phyloP scores from a whole-genome alignment of 2,797 vertebrate genomes.

The Gallinago stenura region DNA sequence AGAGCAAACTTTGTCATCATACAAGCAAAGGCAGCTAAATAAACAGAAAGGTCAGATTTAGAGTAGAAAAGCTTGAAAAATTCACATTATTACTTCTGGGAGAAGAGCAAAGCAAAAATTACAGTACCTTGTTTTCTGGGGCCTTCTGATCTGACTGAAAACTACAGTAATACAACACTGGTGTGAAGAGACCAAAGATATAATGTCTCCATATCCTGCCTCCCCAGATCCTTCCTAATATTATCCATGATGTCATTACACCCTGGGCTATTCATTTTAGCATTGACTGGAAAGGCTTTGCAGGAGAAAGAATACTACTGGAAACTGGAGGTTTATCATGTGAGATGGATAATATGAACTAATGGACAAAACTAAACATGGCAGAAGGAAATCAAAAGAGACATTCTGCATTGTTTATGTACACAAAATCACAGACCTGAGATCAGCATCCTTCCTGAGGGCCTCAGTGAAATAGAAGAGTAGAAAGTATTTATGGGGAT shows the following conservation, averaged over 20 bases:
- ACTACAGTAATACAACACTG: not conserved
- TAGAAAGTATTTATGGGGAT: not conserved
- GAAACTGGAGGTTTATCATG: not conserved
- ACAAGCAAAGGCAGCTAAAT: slow-evolving; percentile 26
- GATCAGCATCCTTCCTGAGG: not conserved
- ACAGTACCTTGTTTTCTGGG: not conserved
- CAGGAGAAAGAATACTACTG: not conserved
- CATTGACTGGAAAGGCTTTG: not conserved
- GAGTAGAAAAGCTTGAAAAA: not conserved
- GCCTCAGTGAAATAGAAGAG: not conserved
- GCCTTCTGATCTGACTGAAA: not conserved
- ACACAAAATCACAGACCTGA: not conserved
- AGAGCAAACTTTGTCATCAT: not conserved
- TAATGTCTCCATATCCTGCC: not conserved
- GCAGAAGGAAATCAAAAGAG: not conserved
- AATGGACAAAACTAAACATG: not conserved
- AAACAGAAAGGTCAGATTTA: not conserved
- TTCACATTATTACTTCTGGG: not conserved
- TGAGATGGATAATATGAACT: not conserved
- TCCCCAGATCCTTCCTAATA: not conserved
- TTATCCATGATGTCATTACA: not conserved
- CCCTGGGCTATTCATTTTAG: not conserved
- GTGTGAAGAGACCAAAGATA: not conserved
- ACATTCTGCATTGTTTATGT: not conserved
- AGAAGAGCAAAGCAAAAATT: not conserved